A percentile compares a stretch with the other conserved stretches of the same genome.
Evolutionary conservation across 2,797 vertebrate species (phyloP).

Genomic region (Enteromius anoplus): DNA sequence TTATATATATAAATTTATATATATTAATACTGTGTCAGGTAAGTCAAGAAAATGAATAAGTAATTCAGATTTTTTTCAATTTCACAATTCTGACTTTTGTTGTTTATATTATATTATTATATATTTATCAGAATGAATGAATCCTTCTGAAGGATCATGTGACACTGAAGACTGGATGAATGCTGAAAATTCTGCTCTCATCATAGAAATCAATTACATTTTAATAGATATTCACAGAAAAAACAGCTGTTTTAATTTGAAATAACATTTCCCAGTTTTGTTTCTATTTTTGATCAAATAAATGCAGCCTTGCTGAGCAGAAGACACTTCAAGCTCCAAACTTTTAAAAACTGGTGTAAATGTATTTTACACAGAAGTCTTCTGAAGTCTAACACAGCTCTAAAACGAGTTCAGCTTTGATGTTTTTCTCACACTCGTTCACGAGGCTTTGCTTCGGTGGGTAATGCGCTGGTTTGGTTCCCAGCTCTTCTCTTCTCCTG

Average conservation of each 20-base stretch:
- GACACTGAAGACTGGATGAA: not conserved
- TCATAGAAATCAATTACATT: not conserved
- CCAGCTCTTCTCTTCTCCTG: constrained; percentile 63
- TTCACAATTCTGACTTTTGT: no score
- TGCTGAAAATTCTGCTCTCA: not conserved
- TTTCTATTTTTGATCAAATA: not conserved
- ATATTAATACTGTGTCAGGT: no score
- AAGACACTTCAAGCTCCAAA: not conserved
- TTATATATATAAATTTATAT: no score
- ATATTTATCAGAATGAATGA: not conserved
- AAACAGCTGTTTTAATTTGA: accelerated
- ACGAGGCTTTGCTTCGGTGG: not conserved
- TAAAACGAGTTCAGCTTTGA: not conserved
- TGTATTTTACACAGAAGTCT: not conserved
- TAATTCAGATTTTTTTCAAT: no score
- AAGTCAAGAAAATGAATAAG: no score
- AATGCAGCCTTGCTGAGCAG: not conserved
- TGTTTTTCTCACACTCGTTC: not conserved
- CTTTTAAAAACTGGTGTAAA: not conserved
- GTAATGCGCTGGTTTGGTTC: constrained; percentile 44
- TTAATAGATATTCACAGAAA: not conserved
- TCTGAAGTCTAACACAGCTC: no score
- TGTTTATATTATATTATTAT: no score
- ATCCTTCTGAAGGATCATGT: not conserved
- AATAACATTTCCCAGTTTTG: not conserved